phyloP scores from a whole-genome alignment of 2,888 invertebrate species.

The Drosophila tripunctata region DNA sequence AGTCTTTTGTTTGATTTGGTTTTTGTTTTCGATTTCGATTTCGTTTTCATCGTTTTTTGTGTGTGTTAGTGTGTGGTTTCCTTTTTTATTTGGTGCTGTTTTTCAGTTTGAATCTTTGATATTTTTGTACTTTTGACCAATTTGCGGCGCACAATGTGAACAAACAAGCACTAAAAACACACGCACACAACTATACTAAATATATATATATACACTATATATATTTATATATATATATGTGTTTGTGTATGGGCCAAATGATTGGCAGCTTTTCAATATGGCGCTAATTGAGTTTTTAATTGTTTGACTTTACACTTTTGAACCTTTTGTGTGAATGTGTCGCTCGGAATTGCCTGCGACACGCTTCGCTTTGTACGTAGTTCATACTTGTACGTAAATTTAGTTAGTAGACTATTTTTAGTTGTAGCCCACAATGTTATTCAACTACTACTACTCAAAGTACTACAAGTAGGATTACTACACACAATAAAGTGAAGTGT shows the following conservation, averaged over 20 bases:
- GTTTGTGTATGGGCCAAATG: conserved; percentile 50
- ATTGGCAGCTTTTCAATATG: conserved; percentile 78
- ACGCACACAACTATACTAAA: not conserved
- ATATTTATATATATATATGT: conserved; percentile 10
- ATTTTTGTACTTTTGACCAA: conserved; percentile 78
- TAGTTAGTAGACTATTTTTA: no score
- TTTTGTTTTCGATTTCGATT: conserved; percentile 37
- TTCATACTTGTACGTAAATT: no score
- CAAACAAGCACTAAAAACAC: conserved; percentile 53
- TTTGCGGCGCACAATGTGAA: conserved; percentile 76
- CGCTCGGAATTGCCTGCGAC: conserved; percentile 43
- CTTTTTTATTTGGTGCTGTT: no score
- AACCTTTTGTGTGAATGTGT: conserved; percentile 51
- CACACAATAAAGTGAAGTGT: no score
- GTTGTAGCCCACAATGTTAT: not conserved
- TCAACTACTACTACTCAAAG: not conserved
- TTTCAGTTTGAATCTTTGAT: conserved; percentile 64
- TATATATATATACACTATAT: conserved; percentile 6
- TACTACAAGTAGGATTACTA: no score
- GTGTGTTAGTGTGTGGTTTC: no score
- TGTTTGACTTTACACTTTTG: conserved; percentile 74
- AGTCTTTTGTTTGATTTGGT: conserved; percentile 67
- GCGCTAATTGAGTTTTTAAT: conserved; percentile 80
- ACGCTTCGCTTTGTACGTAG: conserved; percentile 33
- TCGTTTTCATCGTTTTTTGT: conserved; percentile 17